Percentiles rank a stretch among this genome's conserved stretches.
Conservation (phyloP, 2,797 vertebrate genomes). For the Lemur catta region DNA sequence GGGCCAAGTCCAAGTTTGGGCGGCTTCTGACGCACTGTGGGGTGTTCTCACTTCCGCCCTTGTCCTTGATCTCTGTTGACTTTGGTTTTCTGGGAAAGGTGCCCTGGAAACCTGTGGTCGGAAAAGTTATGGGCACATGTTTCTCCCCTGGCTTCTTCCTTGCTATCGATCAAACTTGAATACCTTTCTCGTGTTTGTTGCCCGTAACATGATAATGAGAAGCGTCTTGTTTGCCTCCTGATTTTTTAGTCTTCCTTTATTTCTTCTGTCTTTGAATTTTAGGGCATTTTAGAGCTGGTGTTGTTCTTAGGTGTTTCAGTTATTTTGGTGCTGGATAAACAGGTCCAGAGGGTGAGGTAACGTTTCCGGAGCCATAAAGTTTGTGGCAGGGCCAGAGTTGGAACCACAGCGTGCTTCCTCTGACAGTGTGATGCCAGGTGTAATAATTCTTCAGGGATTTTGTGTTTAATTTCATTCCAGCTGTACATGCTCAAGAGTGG, state of each 20-base stretch:
- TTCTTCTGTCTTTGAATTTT: background rate
- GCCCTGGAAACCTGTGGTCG: background rate
- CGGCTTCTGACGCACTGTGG: background rate
- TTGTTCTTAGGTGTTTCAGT: background rate
- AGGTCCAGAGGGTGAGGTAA: slow-evolving; percentile 15
- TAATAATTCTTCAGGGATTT: background rate
- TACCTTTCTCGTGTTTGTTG: background rate
- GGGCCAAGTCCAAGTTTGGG: background rate
- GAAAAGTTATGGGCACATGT: background rate
- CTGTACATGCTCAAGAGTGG: background rate
- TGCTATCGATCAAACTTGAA: background rate
- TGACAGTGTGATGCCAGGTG: background rate
- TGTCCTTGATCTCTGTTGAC: background rate
- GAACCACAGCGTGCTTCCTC: background rate
- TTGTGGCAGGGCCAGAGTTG: background rate
- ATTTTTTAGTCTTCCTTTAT: background rate
- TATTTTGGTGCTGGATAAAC: background rate
- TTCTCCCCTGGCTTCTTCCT: background rate
- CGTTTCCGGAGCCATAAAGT: background rate
- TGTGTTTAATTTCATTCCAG: background rate
- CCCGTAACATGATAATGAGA: background rate
- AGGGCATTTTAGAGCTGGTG: background rate
- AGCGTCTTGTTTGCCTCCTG: background rate
- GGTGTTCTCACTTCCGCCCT: background rate
- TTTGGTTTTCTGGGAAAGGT: slow-evolving; percentile 31